Conservation (phyloP, 2,797 vertebrate species). For the Australoheros facetus region DNA sequence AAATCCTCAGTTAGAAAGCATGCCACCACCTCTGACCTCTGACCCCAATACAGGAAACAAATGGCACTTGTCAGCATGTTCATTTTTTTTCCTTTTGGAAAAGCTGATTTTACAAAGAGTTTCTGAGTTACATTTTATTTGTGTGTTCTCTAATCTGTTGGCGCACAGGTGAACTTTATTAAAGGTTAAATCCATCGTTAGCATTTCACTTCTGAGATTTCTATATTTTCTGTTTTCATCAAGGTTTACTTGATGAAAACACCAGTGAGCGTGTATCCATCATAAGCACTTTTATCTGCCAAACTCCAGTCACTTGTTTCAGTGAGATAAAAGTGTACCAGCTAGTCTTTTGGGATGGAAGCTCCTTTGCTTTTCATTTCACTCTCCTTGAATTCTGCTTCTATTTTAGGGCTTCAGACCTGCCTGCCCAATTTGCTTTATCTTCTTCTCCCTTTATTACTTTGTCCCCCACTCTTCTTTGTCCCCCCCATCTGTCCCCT, state of each 20-base stretch:
- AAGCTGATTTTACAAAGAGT: not conserved
- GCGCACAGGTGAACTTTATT: not conserved
- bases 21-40: slow-evolving; percentile 61
- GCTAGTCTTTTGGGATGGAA: slow-evolving; percentile 33
- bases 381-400: slow-evolving; percentile 28
- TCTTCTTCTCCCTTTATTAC: slow-evolving; percentile 57
- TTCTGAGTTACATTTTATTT: not conserved
- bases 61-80: slow-evolving; percentile 52
- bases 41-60: slow-evolving; percentile 65
- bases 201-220: not conserved
- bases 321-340: slow-evolving; percentile 36
- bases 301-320: slow-evolving; percentile 53
- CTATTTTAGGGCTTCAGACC: slow-evolving; percentile 53
- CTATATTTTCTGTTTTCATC: not conserved
- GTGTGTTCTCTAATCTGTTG: not conserved
- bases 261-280: slow-evolving; percentile 17
- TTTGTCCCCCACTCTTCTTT: slow-evolving; percentile 40
- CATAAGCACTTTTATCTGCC: slow-evolving; percentile 51
- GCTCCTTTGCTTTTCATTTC: slow-evolving; percentile 34
- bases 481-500: slow-evolving; percentile 57
- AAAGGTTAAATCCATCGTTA: not conserved
- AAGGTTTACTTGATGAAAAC: no score
- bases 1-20: slow-evolving; percentile 49
- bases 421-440: slow-evolving; percentile 57
- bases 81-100: slow-evolving; percentile 4